phyloP scores from a whole-genome alignment of 1,140 invertebrate species.

The Zaprionus camerounensis region DNA sequence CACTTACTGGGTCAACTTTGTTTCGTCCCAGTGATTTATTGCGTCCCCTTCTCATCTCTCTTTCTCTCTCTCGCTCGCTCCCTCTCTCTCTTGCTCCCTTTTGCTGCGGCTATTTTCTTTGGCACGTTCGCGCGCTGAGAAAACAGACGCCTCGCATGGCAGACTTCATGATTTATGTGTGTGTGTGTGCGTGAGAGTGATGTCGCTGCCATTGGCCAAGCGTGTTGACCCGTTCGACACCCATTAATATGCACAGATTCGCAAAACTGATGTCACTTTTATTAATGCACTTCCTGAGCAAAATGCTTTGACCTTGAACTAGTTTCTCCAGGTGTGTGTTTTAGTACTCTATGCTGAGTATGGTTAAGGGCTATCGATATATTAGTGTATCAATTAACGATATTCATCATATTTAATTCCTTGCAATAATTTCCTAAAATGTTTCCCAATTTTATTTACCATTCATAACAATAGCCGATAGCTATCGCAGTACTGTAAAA shows the following conservation, averaged over 20 bases:
- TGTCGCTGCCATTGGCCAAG: slow-evolving; percentile 7
- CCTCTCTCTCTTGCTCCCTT: background rate
- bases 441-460: too few relatives aligned
- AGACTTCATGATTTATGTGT: slow-evolving; percentile 9
- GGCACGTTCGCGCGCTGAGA: slow-evolving; percentile 54
- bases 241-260: slow-evolving; percentile 47
- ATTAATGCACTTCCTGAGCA: slow-evolving; percentile 2
- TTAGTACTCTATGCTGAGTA: background rate
- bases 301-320: slow-evolving; percentile 24
- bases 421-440: too few relatives aligned
- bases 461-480: too few relatives aligned
- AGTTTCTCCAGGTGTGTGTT: background rate
- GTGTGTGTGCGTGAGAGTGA: background rate
- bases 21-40: slow-evolving; percentile 57
- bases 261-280: slow-evolving; percentile 21
- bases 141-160: slow-evolving; percentile 43
- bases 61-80: background rate
- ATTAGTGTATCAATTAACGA: too few relatives aligned
- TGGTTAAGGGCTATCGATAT: background rate
- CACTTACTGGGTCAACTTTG: slow-evolving; percentile 69
- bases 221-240: slow-evolving; percentile 36
- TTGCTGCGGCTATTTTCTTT: slow-evolving; percentile 60
- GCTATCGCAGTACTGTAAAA: too few relatives aligned
- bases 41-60: slow-evolving; percentile 10
- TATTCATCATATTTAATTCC: too few relatives aligned